Evolutionary conservation across 2,888 invertebrate species (phyloP).

Genomic region (Nomada lathburiana): DNA sequence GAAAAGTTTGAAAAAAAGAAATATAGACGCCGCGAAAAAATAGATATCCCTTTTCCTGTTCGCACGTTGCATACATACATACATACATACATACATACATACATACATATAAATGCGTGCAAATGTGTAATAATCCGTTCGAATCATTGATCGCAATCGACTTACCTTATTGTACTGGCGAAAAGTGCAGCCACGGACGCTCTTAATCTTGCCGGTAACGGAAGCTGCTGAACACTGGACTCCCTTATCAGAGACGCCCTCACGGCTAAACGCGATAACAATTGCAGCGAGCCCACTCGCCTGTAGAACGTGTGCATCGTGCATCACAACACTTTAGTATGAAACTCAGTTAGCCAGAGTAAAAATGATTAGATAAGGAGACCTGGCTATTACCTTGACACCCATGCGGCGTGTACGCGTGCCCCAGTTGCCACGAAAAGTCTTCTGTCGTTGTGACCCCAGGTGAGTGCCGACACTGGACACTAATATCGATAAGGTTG

Average conservation of each 20-base stretch:
- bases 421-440: slow-evolving; percentile 97
- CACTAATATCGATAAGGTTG: slow-evolving; percentile 85
- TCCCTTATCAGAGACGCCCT: slow-evolving; percentile 91
- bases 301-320: slow-evolving; percentile 81
- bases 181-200: slow-evolving; percentile 94
- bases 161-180: slow-evolving; percentile 92
- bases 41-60: no score
- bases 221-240: slow-evolving; percentile 90
- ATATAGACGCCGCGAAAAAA: no score
- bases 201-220: slow-evolving; percentile 94
- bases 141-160: background rate
- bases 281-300: slow-evolving; percentile 95
- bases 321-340: background rate
- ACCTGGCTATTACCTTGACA: slow-evolving; percentile 86
- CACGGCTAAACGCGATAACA: slow-evolving; percentile 93
- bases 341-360: background rate
- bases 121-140: no score
- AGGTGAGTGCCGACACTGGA: slow-evolving; percentile 96
- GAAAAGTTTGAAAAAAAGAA: no score
- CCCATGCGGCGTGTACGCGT: slow-evolving; percentile 96
- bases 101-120: no score
- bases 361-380: background rate
- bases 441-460: slow-evolving; percentile 99
- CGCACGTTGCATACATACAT: no score
- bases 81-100: no score